phyloP scores from a whole-genome alignment of 2,797 vertebrate genomes.

The Macropus fuliginosus region DNA sequence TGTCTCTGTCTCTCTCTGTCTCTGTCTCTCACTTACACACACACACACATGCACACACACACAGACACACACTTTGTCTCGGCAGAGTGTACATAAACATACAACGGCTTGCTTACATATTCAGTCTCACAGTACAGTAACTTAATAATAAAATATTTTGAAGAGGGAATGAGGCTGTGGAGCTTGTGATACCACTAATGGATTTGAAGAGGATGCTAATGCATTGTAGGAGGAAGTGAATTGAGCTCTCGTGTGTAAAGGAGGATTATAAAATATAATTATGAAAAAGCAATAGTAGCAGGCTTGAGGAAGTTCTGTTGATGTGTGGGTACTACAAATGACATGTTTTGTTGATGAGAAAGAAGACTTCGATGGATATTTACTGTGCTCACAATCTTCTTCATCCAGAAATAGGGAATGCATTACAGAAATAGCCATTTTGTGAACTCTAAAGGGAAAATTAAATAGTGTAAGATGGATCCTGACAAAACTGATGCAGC shows the following conservation, averaged over 20 bases:
- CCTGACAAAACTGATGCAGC: slow-evolving; percentile 71
- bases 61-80: slow-evolving; percentile 50
- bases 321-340: slow-evolving; percentile 84
- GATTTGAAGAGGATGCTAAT: slow-evolving; percentile 90
- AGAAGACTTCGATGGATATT: slow-evolving; percentile 79
- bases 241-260: slow-evolving; percentile 86
- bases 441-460: slow-evolving; percentile 81
- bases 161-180: slow-evolving; percentile 83
- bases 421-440: slow-evolving; percentile 78
- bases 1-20: not conserved
- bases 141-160: slow-evolving; percentile 86
- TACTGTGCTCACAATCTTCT: slow-evolving; percentile 78
- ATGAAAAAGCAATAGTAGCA: slow-evolving; percentile 82
- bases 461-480: slow-evolving; percentile 79
- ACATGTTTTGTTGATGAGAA: slow-evolving; percentile 82
- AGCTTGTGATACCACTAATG: slow-evolving; percentile 88
- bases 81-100: slow-evolving; percentile 67
- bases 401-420: slow-evolving; percentile 76
- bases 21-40: no score
- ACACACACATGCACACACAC: no score
- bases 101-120: slow-evolving; percentile 82
- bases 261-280: slow-evolving; percentile 88
- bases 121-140: slow-evolving; percentile 82
- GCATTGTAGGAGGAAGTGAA: slow-evolving; percentile 85
- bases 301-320: slow-evolving; percentile 84